phyloP scores from a whole-genome alignment of 2,888 invertebrate genomes.

The Drosophila borborema region DNA sequence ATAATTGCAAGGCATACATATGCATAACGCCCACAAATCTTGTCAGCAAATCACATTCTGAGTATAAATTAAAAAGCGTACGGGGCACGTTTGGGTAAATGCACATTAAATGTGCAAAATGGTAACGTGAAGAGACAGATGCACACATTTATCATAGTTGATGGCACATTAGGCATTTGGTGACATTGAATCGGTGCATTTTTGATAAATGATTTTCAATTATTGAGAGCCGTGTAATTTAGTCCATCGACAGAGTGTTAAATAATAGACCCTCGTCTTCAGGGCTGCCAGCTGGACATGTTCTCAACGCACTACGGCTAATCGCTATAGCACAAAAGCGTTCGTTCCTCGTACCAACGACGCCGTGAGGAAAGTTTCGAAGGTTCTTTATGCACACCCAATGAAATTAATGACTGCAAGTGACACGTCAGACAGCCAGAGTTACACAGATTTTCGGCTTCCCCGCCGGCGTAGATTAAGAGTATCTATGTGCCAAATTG shows the following conservation, averaged over 20 bases:
- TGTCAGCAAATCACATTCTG: conserved; percentile 30
- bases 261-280: conserved; percentile 23
- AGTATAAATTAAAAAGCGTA: conserved; percentile 38
- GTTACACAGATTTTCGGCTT: conserved; percentile 38
- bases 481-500: too few species aligned
- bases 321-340: not conserved
- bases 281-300: conserved; percentile 33
- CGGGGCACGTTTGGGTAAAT: conserved; percentile 2
- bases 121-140: conserved; percentile 39
- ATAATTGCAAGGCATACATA: conserved; percentile 4
- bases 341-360: conserved; percentile 11
- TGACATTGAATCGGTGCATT: conserved; percentile 24
- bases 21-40: conserved; percentile 42
- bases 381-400: conserved; percentile 7
- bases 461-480: too few species aligned
- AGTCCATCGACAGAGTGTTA: conserved; percentile 6
- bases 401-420: conserved; percentile 23
- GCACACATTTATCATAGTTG: conserved; percentile 18
- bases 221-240: conserved; percentile 32
- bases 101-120: conserved; percentile 29
- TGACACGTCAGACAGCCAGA: conserved; percentile 24
- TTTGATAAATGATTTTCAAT: conserved; percentile 36
- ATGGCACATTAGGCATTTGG: conserved; percentile 17
- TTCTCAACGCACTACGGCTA: conserved; percentile 47
- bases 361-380: conserved; percentile 13